phyloP scores from a whole-genome alignment of 1,140 invertebrate genomes.

The Saccostrea glomerata region DNA sequence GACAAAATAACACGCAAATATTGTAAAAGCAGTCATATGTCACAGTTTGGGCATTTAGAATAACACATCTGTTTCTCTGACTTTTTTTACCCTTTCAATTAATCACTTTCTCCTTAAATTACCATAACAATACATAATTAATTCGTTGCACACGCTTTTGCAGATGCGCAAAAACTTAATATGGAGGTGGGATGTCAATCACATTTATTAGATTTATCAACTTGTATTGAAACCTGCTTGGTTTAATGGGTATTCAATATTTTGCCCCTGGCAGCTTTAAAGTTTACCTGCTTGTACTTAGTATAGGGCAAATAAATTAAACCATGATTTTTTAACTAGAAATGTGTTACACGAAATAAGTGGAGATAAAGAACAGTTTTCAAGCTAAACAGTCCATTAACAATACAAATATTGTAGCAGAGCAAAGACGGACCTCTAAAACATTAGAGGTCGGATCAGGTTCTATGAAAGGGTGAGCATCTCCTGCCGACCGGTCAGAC shows the following conservation, averaged over 20 bases:
- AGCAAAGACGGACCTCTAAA: neutral
- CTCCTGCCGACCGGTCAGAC: neutral
- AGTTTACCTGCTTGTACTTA: too few species aligned
- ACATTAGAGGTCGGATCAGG: neutral
- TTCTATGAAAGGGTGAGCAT: neutral
- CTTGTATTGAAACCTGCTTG: too few species aligned
- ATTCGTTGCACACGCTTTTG: neutral
- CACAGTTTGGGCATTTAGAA: neutral
- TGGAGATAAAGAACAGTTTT: neutral
- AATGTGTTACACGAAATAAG: neutral
- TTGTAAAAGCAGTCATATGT: neutral
- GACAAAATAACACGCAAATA: neutral
- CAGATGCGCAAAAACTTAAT: neutral
- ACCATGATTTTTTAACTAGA: too few species aligned
- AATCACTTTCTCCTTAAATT: neutral
- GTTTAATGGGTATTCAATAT: too few species aligned
- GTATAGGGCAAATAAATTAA: too few species aligned
- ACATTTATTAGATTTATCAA: too few species aligned
- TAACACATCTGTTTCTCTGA: neutral
- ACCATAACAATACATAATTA: neutral
- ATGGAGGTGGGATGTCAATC: neutral
- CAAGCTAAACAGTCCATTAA: neutral
- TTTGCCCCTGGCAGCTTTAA: too few species aligned
- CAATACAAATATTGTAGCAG: neutral
- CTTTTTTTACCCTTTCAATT: neutral